Evolutionary conservation across 2,888 invertebrate genomes (phyloP).

Genomic region (Hyalella azteca): DNA sequence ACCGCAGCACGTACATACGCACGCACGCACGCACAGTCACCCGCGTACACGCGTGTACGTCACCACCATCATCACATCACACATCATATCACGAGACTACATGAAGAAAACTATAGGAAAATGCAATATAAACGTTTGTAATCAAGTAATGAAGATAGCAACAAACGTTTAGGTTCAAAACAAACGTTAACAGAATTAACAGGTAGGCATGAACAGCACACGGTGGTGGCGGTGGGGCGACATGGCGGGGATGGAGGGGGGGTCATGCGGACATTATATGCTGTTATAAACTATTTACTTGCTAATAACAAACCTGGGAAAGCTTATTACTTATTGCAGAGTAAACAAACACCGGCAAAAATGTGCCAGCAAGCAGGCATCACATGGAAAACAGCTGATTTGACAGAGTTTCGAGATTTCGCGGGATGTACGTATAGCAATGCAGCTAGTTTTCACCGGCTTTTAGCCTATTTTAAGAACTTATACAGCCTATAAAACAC

Average conservation of each 20-base stretch:
- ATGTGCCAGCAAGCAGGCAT: neutral
- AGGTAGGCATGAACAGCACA: neutral
- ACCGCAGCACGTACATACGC: neutral
- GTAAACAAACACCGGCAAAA: neutral
- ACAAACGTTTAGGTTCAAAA: neutral
- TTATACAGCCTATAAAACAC: too few species aligned
- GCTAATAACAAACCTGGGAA: neutral
- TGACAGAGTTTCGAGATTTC: neutral
- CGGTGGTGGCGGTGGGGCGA: neutral
- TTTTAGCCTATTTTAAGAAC: too few species aligned
- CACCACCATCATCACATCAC: neutral
- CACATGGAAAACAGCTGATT: slow-evolving; percentile 31
- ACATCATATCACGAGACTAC: neutral
- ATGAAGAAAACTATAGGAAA: neutral
- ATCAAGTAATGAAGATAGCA: neutral
- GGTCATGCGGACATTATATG: neutral
- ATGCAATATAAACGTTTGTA: neutral
- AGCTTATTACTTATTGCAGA: neutral
- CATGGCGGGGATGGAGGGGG: neutral
- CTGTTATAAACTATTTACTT: neutral
- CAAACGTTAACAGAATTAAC: neutral
- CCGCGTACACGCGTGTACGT: neutral
- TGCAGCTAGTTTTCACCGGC: neutral
- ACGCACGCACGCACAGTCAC: too few species aligned
- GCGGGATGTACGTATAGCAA: neutral